These are phyloP conservation scores for Drosophila nebulosa DNA, from an alignment of 1,140 invertebrate genomes.

Conservation along the genomic window DNA sequence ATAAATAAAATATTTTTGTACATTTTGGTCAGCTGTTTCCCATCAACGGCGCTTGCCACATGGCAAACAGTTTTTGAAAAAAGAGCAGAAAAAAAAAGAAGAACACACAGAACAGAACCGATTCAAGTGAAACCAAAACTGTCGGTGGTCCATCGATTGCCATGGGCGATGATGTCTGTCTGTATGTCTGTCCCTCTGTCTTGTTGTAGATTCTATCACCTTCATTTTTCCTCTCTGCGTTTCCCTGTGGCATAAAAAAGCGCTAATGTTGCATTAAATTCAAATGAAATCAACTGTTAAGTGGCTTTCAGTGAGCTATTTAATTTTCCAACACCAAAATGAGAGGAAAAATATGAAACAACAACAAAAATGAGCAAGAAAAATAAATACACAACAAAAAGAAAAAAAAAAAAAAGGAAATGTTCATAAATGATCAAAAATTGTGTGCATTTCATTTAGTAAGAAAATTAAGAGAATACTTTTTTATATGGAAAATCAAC, in stretches of 20 bases:
- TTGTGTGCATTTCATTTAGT: slow-evolving; percentile 37
- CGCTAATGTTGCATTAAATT: slow-evolving; percentile 79
- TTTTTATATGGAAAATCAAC: slow-evolving; percentile 33
- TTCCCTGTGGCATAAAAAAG: slow-evolving; percentile 53
- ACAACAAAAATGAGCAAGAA: slow-evolving; percentile 23
- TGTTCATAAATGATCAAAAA: slow-evolving; percentile 62
- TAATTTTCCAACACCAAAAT: slow-evolving; percentile 62
- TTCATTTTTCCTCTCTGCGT: slow-evolving; percentile 8
- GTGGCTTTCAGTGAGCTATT: slow-evolving; percentile 77
- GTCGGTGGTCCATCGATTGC: slow-evolving; percentile 52
- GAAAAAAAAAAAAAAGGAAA: slow-evolving; percentile 26
- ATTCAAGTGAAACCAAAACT: slow-evolving; percentile 7
- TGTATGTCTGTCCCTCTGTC: neutral
- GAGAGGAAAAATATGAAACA: slow-evolving; percentile 26
- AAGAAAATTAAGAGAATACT: neutral
- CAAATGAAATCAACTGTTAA: slow-evolving; percentile 78
- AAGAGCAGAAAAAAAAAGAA: neutral
- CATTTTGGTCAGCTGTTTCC: slow-evolving; percentile 70
- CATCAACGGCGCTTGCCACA: slow-evolving; percentile 71
- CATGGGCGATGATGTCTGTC: neutral
- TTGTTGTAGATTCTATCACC: slow-evolving; percentile 53
- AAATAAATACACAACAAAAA: slow-evolving; percentile 46
- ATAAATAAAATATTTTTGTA: slow-evolving; percentile 78
- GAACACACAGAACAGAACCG: neutral
- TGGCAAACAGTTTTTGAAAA: slow-evolving; percentile 18